Base-by-base conservation (phyloP, 2,113 vertebrate species). In the Siniperca chuatsi region DNA sequence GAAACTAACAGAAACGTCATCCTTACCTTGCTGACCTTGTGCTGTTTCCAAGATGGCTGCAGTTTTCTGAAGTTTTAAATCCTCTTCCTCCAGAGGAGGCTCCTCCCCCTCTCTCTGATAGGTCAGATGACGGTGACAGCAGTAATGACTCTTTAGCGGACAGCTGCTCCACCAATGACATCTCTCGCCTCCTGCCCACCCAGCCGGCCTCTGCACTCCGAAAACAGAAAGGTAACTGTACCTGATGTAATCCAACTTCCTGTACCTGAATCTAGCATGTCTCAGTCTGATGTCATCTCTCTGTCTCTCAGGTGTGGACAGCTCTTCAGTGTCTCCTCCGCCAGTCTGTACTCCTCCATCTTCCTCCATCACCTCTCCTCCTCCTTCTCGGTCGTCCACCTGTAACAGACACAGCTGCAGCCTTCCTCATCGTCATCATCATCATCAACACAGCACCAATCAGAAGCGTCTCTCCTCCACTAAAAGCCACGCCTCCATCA, bases 401-500 rank as follows among this genome's bases (percentile, higher is more conserved):
- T 84, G 73, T 78, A 80, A 84, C 15, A 75, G 71, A 75, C 75
- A 81, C 21, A 79, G 12, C 57, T 46, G 69, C 37, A 42, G 40
- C 66, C 78, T n/a, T 61, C 82, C 55, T 57, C 84, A 58, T 15
- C 82, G 74, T 61, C 77, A 50, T 69, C 85, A 35, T 35, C 73
- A 21, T 55, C 78, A 10, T 44, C 78, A n/a, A 9, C 82, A 65
- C 21, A 52, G 55, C 60, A 48, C 83, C 78, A 79, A 85, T 81
- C 91, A 89, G 46, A 94, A 91, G 46, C 81, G 72, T 4, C 84
- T 88, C 12, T 88, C 89, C 15, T 92, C 92, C 71, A 79, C 75
- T 10, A 94, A 81, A 86, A 95, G 93, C 90, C 89, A 89, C 83
- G 33, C 93, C 79, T 90, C 89, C 65, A 64, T 90, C 2, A 95